A percentile compares a stretch with the other conserved stretches of the same genome.
Evolutionary conservation across 2,797 vertebrate species (phyloP).

Genomic region (Lates japonicus): DNA sequence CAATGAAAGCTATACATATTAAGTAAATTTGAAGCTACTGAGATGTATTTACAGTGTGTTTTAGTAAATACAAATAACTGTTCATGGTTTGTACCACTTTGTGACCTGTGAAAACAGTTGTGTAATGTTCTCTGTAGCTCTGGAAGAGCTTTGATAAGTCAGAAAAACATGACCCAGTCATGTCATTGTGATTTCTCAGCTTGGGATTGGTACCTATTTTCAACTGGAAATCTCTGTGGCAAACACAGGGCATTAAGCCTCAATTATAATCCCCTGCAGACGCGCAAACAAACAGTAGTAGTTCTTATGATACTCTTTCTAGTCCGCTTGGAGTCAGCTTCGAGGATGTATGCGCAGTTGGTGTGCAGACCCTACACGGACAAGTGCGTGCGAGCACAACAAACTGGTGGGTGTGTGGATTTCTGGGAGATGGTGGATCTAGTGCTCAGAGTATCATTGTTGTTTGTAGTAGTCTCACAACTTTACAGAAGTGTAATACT

Average conservation of each 20-base stretch:
- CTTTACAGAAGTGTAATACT: neutral
- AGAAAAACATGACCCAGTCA: too few species aligned
- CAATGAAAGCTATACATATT: neutral
- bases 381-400: too few species aligned
- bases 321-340: too few species aligned
- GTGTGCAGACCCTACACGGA: too few species aligned
- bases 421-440: neutral
- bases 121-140: neutral
- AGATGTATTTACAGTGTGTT: neutral
- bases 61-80: too few species aligned
- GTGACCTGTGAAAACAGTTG: neutral
- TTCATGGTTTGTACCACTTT: neutral
- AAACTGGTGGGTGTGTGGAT: too few species aligned
- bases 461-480: neutral
- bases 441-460: neutral
- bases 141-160: neutral
- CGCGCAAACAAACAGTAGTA: too few species aligned
- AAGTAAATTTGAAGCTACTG: neutral
- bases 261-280: too few species aligned
- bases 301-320: too few species aligned
- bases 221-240: neutral
- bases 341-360: too few species aligned
- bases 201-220: neutral
- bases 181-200: constrained; percentile 1
- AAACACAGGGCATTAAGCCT: neutral